Evolutionary conservation across 2,888 invertebrate species (phyloP), one percentile per base, ranked within the genome.

Genomic region (Metalampra italica): DNA sequence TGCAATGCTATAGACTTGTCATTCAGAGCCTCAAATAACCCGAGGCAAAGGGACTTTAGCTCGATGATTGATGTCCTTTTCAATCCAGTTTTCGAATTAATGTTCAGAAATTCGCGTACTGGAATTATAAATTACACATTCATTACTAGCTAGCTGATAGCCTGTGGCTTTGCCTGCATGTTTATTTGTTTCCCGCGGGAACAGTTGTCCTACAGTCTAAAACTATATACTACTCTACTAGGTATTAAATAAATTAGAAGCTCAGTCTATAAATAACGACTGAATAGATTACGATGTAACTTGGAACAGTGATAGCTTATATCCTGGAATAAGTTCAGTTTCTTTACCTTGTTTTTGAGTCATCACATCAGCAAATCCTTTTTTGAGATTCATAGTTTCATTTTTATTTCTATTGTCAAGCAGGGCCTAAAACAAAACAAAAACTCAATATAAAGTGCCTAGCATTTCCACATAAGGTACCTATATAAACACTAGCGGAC

Each of bases 1-100:
- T 93, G 93, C 29, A 97, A 79, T 0, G 96, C 96, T 51, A 95
- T 89, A 44, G 94, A 94, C 82, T 97, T 97, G 71, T 97, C 97
- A 78, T 95, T 95, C 36, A 97, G 86, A 43, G 96, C 93, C 73
- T 97, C 97, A 62, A 97, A 89, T 37, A 97, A 82, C 7, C 95
- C 95, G 46, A 94, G 85, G 58, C 96, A 94, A 13, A 97, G 80
- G 1, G 94, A 93, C 64, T 94, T 94, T 40, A 96, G 83, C 77
- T 97, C 96, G 11, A 92, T 90, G 54, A 94, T 91, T 1, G 94
- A 94, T 47, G 66, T 76, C 52, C 77, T 78, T 53, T 82, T 84
- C 0, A 79, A 54, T 1, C 75, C 76, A 12, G 71, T 63, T 59
- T 82, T 87, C 7, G 78, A 75, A 52, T 93, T 93, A 52, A 91